Conservation (phyloP, 2,113 vertebrate genomes). For the Elephantulus edwardii region DNA sequence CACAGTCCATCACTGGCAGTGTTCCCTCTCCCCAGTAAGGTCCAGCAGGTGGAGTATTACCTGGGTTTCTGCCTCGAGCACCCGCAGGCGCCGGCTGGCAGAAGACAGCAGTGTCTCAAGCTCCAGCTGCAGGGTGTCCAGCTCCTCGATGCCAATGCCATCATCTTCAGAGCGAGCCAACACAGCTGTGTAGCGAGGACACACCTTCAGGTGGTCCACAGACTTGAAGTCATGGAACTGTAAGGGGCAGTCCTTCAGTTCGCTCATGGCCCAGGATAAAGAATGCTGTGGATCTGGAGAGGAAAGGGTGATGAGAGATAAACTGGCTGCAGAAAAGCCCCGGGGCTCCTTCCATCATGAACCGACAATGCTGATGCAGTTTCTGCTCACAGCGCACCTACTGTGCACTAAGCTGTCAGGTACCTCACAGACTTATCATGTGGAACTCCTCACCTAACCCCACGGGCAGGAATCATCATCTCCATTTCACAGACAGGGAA, state of each 20-base stretch:
- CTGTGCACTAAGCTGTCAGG: no score
- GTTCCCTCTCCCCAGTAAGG: neutral
- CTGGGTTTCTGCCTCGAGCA: conserved; percentile 97
- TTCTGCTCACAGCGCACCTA: neutral
- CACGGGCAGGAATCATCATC: neutral
- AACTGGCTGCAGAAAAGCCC: neutral
- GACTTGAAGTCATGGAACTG: conserved; percentile 99
- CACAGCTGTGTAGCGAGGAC: conserved; percentile 96
- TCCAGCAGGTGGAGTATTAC: conserved; percentile 74
- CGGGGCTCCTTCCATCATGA: neutral
- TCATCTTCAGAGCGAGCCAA: conserved; percentile 97
- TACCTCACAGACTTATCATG: neutral
- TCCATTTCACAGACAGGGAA: neutral
- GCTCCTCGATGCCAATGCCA: conserved; percentile 97
- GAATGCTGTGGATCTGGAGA: conserved; percentile 24
- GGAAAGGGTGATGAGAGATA: neutral
- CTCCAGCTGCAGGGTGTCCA: conserved; percentile 98
- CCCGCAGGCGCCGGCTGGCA: conserved; percentile 93
- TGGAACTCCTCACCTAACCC: neutral
- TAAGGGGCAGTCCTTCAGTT: conserved; percentile 97
- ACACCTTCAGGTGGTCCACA: conserved; percentile 96
- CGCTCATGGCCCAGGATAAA: conserved; percentile 88
- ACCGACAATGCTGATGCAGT: neutral
- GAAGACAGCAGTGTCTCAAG: conserved; percentile 97
- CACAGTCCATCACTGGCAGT: neutral